Evolutionary conservation across 2,113 vertebrate species (phyloP), one percentile per base, ranked within the genome.

Genomic region (Leucosticte australis): DNA sequence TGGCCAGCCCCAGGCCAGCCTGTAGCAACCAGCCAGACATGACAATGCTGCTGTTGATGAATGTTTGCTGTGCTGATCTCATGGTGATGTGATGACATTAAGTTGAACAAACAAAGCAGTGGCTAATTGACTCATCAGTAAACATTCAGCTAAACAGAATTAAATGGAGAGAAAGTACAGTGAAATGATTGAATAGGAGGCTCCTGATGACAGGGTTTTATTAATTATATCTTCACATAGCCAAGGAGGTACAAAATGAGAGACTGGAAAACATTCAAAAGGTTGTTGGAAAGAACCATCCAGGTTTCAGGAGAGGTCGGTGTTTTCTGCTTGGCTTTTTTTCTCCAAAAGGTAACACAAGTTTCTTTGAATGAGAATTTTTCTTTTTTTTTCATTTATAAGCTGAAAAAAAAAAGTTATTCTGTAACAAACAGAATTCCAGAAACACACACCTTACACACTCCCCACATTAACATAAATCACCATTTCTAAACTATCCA

Each of bases 71-170:
- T 19, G 30, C 60, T 94, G 91, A 91, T 87, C 92, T 91, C 83
- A 52, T 92, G 73, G 86, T 64, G 77, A 92, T 89, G 89, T 64
- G 94, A 84, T 95, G 91, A 92, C 86, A 92, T 94, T 94, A 93
- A 87, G 47, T 33, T 63, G 95, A 93, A 92, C 76, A 96, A 96
- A 96, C 91, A 93, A 95, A 94, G 63, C 42, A 68, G 80, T 59
- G 44, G 53, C 69, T 93, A 92, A 95, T 96, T 93, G 91, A 94
- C 89, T 94, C 60, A 84, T 91, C 86, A 71, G 91, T 97, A 94
- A 96, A 95, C 95, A 92, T 89, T 87, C 81, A 78, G 44, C 56
- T 89, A 81, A 86, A 75, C 60, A 87, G 68, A 90, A 88, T 77
- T 94, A 94, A 74, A 90, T 31, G 9, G 42, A 81, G 39, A 91